Percentiles rank a stretch among this genome's conserved stretches.
phyloP scores from a whole-genome alignment of 2,888 invertebrate species.

The Fissipunctia ypsillon region DNA sequence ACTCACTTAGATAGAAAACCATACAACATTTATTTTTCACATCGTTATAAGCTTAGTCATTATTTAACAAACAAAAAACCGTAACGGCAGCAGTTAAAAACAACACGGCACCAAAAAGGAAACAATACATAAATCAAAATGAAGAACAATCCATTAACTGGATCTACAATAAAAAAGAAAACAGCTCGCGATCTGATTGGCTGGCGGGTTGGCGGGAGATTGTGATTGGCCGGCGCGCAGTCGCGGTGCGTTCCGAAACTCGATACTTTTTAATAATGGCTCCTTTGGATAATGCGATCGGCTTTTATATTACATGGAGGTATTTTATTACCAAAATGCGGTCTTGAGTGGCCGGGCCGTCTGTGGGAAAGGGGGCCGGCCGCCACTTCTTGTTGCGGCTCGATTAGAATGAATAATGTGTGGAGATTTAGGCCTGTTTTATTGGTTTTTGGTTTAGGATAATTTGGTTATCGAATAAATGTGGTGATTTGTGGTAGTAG shows the following conservation, averaged over 20 bases:
- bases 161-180: slow-evolving; percentile 85
- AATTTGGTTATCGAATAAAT: slow-evolving; percentile 25
- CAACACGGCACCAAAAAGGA: slow-evolving; percentile 69
- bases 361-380: slow-evolving; percentile 79
- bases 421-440: slow-evolving; percentile 70
- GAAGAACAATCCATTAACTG: slow-evolving; percentile 90
- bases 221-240: slow-evolving; percentile 81
- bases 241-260: slow-evolving; percentile 86
- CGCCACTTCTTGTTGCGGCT: slow-evolving; percentile 79
- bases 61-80: slow-evolving; percentile 52
- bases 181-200: slow-evolving; percentile 81
- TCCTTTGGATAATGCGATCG: slow-evolving; percentile 90
- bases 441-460: slow-evolving; percentile 50
- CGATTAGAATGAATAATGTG: slow-evolving; percentile 78
- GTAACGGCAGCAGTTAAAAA: slow-evolving; percentile 66
- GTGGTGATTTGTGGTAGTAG: background rate
- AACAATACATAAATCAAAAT: slow-evolving; percentile 87
- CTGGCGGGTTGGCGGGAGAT: slow-evolving; percentile 77
- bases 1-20: slow-evolving; percentile 10
- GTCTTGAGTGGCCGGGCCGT: slow-evolving; percentile 81
- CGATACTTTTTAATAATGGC: slow-evolving; percentile 91
- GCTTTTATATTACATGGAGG: slow-evolving; percentile 86
- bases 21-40: slow-evolving; percentile 27
- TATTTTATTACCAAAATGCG: slow-evolving; percentile 89
- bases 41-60: slow-evolving; percentile 40